phyloP scores from a whole-genome alignment of 2,888 invertebrate species.

The Heliothis peltigera region DNA sequence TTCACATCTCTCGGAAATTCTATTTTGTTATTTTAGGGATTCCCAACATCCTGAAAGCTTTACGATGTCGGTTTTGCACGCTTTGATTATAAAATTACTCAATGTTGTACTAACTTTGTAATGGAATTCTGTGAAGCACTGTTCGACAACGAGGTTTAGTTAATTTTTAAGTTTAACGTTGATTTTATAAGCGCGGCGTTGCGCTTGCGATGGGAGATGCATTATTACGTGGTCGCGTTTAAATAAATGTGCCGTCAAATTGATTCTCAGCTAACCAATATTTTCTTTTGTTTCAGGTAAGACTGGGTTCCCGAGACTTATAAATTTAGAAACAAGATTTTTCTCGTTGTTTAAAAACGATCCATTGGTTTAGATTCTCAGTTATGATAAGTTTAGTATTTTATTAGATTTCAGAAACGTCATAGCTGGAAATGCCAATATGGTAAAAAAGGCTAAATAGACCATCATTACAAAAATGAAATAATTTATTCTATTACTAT shows the following conservation, averaged over 20 bases:
- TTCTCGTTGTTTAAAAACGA: too few relatives aligned
- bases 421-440: too few relatives aligned
- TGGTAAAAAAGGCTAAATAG: too few relatives aligned
- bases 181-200: constrained; percentile 15
- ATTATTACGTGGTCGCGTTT: background rate
- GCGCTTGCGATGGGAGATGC: background rate
- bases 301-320: too few relatives aligned
- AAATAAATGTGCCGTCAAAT: background rate
- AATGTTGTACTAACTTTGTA: constrained; percentile 71
- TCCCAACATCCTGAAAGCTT: constrained; percentile 74
- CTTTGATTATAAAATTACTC: constrained; percentile 78
- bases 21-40: constrained; percentile 74
- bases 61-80: constrained; percentile 74
- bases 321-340: too few relatives aligned
- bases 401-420: too few relatives aligned
- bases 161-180: constrained; percentile 41
- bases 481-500: too few relatives aligned
- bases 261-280: background rate
- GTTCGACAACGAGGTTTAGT: constrained; percentile 61
- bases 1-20: constrained; percentile 68
- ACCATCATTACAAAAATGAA: too few relatives aligned
- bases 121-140: constrained; percentile 67
- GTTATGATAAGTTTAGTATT: too few relatives aligned
- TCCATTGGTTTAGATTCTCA: too few relatives aligned
- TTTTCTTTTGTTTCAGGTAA: constrained; percentile 51